A percentile compares a stretch with the other conserved stretches of the same genome.
phyloP scores from a whole-genome alignment of 2,888 invertebrate genomes.

The Tineola bisselliella region DNA sequence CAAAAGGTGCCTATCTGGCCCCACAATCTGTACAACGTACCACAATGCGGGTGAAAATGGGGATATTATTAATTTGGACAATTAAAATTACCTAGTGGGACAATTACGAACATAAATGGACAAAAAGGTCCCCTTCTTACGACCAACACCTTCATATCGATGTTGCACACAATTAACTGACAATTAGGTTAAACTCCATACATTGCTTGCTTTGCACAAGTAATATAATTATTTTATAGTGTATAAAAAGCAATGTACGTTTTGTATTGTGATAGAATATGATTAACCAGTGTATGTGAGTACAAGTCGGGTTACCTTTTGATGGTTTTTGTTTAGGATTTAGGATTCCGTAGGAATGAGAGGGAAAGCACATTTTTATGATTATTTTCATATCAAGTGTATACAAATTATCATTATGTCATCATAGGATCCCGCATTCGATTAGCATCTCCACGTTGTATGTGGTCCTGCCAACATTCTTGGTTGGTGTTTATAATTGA shows the following conservation, averaged over 20 bases:
- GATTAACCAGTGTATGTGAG: neutral
- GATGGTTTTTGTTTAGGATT: neutral
- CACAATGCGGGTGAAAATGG: conserved; percentile 35
- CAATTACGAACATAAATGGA: conserved; percentile 16
- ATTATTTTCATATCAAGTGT: neutral
- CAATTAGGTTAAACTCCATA: neutral
- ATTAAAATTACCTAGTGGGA: conserved; percentile 40
- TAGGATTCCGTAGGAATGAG: neutral
- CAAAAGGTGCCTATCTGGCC: conserved; percentile 34
- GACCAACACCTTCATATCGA: conserved; percentile 2
- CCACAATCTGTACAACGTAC: conserved; percentile 22
- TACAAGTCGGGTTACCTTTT: conserved; percentile 8
- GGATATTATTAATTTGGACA: conserved; percentile 53
- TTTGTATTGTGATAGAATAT: neutral
- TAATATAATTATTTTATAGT: neutral
- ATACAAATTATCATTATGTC: too few species aligned
- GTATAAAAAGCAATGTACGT: neutral
- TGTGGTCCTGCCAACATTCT: neutral
- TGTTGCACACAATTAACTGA: neutral
- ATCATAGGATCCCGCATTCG: too few species aligned
- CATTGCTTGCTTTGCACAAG: neutral
- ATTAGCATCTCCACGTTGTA: too few species aligned
- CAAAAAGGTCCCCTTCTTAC: conserved; percentile 37
- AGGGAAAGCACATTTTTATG: neutral
- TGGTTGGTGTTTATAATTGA: neutral